Percentiles rank a stretch among this genome's conserved stretches.
These are phyloP conservation scores for Geothlypis trichas DNA, from an alignment of 2,113 vertebrate genomes.

Conservation along the genomic window DNA sequence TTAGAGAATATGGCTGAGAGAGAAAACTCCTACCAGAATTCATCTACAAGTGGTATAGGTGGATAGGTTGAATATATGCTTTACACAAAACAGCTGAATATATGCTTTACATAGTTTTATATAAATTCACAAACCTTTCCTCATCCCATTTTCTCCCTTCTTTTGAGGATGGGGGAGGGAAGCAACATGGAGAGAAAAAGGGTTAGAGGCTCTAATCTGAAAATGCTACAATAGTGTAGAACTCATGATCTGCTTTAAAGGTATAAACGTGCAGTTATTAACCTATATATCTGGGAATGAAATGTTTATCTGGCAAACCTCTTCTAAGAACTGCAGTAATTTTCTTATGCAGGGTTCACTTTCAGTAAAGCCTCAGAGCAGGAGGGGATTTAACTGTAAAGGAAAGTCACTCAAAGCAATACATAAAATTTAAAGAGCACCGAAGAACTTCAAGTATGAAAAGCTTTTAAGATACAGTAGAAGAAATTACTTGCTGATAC, in stretches of 20 bases:
- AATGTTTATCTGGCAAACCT: constrained; percentile 7
- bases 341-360: neutral
- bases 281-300: neutral
- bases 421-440: constrained; percentile 34
- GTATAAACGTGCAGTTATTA: neutral
- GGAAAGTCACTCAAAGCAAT: constrained; percentile 21
- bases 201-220: neutral
- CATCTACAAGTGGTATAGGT: neutral
- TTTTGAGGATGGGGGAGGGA: neutral
- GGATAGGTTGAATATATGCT: neutral
- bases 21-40: neutral
- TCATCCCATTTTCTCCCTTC: neutral
- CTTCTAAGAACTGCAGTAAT: constrained; percentile 1
- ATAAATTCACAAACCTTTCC: neutral
- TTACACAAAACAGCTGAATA: neutral
- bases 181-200: neutral
- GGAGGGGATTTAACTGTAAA: neutral
- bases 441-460: constrained; percentile 2
- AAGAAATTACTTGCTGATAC: constrained; percentile 42
- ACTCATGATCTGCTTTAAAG: constrained; percentile 8
- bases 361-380: neutral
- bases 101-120: neutral
- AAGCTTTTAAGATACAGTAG: constrained; percentile 49
- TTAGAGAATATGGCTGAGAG: neutral
- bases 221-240: neutral